Conservation (phyloP, 2,888 invertebrate species). For the Drosophila helvetica region DNA sequence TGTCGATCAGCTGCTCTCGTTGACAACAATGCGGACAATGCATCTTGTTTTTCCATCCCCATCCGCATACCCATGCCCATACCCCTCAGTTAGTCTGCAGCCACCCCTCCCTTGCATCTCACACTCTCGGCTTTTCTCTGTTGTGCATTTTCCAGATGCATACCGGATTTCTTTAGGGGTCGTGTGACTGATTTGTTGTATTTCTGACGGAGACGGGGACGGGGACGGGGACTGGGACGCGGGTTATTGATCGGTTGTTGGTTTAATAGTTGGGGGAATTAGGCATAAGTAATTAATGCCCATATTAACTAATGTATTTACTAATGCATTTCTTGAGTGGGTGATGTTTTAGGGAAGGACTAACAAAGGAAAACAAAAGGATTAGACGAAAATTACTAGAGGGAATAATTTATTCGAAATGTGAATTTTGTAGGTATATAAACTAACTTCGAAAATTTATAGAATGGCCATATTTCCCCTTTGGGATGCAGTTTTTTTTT, state of each 20-base stretch:
- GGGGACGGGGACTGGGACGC: neutral
- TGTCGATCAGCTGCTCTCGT: slow-evolving; percentile 69
- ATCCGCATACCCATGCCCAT: slow-evolving; percentile 1
- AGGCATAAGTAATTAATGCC: neutral
- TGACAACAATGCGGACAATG: slow-evolving; percentile 58
- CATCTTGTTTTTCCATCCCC: slow-evolving; percentile 44
- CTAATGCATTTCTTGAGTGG: neutral
- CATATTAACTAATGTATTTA: neutral
- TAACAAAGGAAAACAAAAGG: neutral
- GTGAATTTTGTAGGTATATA: too few species aligned
- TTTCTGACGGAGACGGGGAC: neutral
- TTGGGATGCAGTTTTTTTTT: too few species aligned
- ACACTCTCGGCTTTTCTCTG: slow-evolving; percentile 39
- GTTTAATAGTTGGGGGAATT: slow-evolving; percentile 6
- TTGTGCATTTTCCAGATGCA: slow-evolving; percentile 54
- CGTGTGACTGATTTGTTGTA: slow-evolving; percentile 28
- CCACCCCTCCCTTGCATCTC: slow-evolving; percentile 21
- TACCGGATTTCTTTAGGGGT: slow-evolving; percentile 5
- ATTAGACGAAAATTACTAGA: neutral
- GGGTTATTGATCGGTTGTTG: slow-evolving; percentile 39
- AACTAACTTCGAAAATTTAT: too few species aligned
- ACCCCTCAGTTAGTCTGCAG: neutral
- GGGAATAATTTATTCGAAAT: too few species aligned
- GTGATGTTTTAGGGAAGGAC: neutral
- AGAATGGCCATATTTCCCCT: too few species aligned